These are phyloP conservation scores for Sipunculus nudus DNA, from an alignment of 2,888 invertebrate species.

Conservation along the genomic window DNA sequence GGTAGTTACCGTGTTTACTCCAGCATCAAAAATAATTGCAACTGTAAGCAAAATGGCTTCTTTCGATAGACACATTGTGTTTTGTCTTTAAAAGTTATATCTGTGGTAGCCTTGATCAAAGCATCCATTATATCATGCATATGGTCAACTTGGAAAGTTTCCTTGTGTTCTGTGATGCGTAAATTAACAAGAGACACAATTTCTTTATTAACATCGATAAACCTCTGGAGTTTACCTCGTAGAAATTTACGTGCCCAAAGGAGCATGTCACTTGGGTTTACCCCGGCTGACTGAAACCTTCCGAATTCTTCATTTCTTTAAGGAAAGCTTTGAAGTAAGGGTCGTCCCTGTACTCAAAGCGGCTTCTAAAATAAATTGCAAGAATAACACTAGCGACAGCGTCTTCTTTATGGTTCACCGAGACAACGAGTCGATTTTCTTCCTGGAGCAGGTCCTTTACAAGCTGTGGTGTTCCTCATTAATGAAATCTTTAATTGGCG, in stretches of 20 bases:
- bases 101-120: conserved; percentile 46
- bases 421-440: background rate
- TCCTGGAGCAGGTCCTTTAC: background rate
- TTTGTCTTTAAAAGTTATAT: conserved; percentile 45
- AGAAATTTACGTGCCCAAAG: too few relatives aligned
- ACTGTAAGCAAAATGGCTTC: conserved; percentile 20
- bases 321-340: background rate
- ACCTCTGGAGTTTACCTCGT: too few relatives aligned
- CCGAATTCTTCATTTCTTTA: too few relatives aligned
- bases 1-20: conserved; percentile 5
- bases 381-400: background rate
- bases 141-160: conserved; percentile 43
- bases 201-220: too few relatives aligned
- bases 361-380: background rate
- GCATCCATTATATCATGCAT: conserved; percentile 57
- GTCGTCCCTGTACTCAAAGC: background rate
- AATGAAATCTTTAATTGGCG: conserved; percentile 5
- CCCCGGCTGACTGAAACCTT: too few relatives aligned
- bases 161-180: conserved; percentile 50
- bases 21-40: conserved; percentile 9
- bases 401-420: background rate
- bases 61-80: conserved; percentile 47
- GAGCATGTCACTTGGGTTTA: too few relatives aligned
- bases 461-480: background rate
- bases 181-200: too few relatives aligned